Conservation (phyloP, 1,140 invertebrate species). For the Nylanderia fulva region DNA sequence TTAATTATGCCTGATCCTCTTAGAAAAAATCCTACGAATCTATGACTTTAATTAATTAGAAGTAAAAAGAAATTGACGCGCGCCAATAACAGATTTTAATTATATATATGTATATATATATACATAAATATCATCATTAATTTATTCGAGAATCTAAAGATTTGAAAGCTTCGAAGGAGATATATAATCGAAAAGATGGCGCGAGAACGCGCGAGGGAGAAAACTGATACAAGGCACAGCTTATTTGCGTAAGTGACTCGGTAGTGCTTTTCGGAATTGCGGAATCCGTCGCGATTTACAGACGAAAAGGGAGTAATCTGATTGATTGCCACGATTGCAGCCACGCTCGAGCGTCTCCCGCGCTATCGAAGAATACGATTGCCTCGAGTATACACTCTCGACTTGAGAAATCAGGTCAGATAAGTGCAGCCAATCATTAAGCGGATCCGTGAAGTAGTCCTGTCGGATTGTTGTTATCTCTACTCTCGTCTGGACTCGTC, state of each 20-base stretch:
- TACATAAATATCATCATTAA: too few species aligned
- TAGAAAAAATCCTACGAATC: too few species aligned
- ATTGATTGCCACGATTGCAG: constrained; percentile 58
- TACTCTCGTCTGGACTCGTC: constrained; percentile 39
- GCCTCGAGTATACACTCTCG: constrained; percentile 16
- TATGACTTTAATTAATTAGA: background rate
- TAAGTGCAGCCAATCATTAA: constrained; percentile 67
- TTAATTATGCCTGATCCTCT: too few species aligned
- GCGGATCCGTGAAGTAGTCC: constrained; percentile 27
- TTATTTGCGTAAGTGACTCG: background rate
- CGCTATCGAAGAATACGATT: constrained; percentile 37
- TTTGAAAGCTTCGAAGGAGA: background rate
- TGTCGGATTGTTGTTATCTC: constrained; percentile 60
- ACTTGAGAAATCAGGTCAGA: constrained; percentile 35
- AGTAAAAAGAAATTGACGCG: background rate
- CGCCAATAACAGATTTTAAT: background rate
- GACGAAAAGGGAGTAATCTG: constrained; percentile 55
- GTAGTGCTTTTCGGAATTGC: constrained; percentile 14
- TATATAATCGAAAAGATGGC: background rate
- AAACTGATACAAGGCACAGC: background rate
- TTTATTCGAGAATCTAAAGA: background rate
- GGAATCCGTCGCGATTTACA: constrained; percentile 60
- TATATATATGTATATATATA: too few species aligned
- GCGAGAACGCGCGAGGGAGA: background rate
- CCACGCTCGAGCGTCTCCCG: constrained; percentile 22